These are phyloP conservation scores for Petromus typicus DNA, from an alignment of 2,113 vertebrate genomes.

Conservation along the genomic window DNA sequence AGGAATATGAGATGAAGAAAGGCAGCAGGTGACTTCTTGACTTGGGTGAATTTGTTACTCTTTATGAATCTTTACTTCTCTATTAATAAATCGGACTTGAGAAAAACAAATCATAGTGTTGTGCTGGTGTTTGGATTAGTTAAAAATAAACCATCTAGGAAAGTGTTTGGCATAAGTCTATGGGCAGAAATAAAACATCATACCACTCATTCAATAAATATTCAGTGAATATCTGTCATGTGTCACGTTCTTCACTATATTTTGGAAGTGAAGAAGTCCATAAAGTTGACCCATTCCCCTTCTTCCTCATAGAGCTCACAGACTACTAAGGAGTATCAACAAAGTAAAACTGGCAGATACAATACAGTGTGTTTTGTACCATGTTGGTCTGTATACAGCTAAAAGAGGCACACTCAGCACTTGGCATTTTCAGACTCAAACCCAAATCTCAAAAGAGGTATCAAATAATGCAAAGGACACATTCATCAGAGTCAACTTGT, in stretches of 20 bases:
- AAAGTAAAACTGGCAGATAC: not conserved
- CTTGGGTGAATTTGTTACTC: not conserved
- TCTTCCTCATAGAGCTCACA: not conserved
- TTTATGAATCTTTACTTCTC: constrained; percentile 14
- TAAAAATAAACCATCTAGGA: not conserved
- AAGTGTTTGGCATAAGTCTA: not conserved
- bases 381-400: not conserved
- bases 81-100: not conserved
- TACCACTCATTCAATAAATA: not conserved
- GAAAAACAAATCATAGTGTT: not conserved
- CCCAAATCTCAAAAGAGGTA: not conserved
- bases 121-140: not conserved
- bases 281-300: not conserved
- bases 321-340: not conserved
- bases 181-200: not conserved
- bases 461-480: not conserved
- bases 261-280: not conserved
- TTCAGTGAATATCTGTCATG: not conserved
- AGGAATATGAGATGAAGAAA: not conserved
- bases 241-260: not conserved
- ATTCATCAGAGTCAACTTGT: not conserved
- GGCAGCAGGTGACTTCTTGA: not conserved
- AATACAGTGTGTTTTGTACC: not conserved
- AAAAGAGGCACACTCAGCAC: not conserved
- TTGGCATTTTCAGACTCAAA: constrained; percentile 17